phyloP scores from a whole-genome alignment of 2,888 invertebrate genomes.

The Troilus luridus region DNA sequence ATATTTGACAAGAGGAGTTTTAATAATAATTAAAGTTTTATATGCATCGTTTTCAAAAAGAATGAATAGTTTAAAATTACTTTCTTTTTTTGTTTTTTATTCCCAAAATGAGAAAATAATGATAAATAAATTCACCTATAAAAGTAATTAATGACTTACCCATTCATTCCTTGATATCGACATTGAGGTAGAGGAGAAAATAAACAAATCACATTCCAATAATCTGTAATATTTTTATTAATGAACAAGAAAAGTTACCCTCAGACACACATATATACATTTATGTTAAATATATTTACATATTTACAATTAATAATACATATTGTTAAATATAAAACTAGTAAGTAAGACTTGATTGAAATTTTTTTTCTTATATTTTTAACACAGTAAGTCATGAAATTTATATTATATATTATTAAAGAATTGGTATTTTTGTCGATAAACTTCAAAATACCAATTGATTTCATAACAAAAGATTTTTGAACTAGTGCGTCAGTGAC shows the following conservation, averaged over 20 bases:
- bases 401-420: not conserved
- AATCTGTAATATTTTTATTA: constrained; percentile 32
- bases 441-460: not conserved
- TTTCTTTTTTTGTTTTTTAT: too few relatives aligned
- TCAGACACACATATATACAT: not conserved
- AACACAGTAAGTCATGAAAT: not conserved
- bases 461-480: not conserved
- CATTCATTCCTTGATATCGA: not conserved
- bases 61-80: too few relatives aligned
- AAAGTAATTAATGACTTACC: too few relatives aligned
- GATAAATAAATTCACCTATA: too few relatives aligned
- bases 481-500: not conserved
- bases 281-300: constrained; percentile 29
- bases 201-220: not conserved
- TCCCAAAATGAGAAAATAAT: too few relatives aligned
- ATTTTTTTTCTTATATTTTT: not conserved
- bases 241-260: constrained; percentile 27
- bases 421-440: too few relatives aligned
- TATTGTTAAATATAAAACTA: not conserved
- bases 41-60: too few relatives aligned
- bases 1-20: not conserved
- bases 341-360: not conserved
- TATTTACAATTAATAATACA: constrained; percentile 33
- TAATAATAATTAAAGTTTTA: not conserved
- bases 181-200: not conserved